A percentile compares a stretch with the other conserved stretches of the same genome.
Conservation (phyloP, 2,888 invertebrate genomes). For the Drosophila monieri region DNA sequence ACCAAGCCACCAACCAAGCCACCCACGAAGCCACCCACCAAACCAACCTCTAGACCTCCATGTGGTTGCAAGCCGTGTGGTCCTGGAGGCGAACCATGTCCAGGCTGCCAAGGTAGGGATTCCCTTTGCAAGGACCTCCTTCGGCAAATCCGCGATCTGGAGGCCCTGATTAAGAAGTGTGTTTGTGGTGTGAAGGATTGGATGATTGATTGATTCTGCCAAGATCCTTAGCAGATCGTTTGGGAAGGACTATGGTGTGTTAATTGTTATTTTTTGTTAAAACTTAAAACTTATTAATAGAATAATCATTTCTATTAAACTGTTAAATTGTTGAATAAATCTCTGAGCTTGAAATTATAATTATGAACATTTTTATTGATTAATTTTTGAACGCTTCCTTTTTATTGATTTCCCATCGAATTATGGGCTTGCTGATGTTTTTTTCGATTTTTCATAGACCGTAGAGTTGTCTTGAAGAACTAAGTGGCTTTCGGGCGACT, state of each 20-base stretch:
- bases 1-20: background rate
- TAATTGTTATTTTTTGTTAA: background rate
- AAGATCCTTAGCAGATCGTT: background rate
- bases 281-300: background rate
- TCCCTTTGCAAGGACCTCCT: constrained; percentile 3
- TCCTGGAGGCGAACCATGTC: constrained; percentile 17
- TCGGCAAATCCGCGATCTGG: background rate
- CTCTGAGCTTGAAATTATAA: background rate
- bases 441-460: background rate
- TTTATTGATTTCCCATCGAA: background rate
- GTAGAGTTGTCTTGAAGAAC: background rate
- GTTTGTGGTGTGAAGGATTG: constrained; percentile 4
- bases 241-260: no score
- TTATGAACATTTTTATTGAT: background rate
- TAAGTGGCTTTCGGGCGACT: constrained; percentile 16
- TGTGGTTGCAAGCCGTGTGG: constrained; percentile 4
- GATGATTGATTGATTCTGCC: background rate
- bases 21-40: no score
- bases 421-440: background rate
- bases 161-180: background rate
- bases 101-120: background rate
- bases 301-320: no score
- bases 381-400: background rate
- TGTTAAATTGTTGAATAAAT: no score
- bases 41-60: background rate